phyloP scores from a whole-genome alignment of 2,888 invertebrate species.

The Erannis defoliaria region DNA sequence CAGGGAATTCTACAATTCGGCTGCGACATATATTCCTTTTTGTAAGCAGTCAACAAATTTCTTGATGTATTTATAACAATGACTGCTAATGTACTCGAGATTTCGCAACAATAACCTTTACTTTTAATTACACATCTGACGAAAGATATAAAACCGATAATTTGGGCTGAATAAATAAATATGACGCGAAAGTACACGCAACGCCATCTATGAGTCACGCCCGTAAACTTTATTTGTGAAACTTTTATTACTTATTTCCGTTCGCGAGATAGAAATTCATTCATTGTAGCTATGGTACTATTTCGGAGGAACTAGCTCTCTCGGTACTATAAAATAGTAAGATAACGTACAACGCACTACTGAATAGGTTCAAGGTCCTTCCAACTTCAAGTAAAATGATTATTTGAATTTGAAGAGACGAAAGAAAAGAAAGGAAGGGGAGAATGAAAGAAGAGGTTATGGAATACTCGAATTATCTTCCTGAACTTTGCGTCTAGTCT shows the following conservation, averaged over 20 bases:
- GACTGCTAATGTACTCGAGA: slow-evolving; percentile 25
- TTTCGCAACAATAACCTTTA: slow-evolving; percentile 47
- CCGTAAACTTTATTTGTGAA: slow-evolving; percentile 22
- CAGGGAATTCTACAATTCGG: too few species aligned
- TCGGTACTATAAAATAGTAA: neutral
- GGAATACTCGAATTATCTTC: too few species aligned
- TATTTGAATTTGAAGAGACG: too few species aligned
- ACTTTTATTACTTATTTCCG: slow-evolving; percentile 14
- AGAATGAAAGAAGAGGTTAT: too few species aligned
- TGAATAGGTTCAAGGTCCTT: too few species aligned
- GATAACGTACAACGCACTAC: too few species aligned
- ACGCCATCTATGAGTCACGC: slow-evolving; percentile 59
- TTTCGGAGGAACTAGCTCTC: too few species aligned
- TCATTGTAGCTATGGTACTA: slow-evolving; percentile 1
- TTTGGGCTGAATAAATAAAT: slow-evolving; percentile 53
- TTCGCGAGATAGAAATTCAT: neutral
- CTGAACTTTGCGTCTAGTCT: too few species aligned
- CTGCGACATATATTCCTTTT: too few species aligned
- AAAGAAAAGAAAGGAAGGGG: neutral
- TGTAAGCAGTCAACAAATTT: neutral
- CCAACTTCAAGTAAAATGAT: too few species aligned
- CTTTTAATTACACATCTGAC: slow-evolving; percentile 54
- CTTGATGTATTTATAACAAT: slow-evolving; percentile 19
- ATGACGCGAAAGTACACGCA: slow-evolving; percentile 40
- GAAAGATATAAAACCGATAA: slow-evolving; percentile 46